Evolutionary conservation across 1,140 invertebrate genomes (phyloP), one percentile per base, ranked within the genome.

Genomic region (Euwallacea similis): DNA sequence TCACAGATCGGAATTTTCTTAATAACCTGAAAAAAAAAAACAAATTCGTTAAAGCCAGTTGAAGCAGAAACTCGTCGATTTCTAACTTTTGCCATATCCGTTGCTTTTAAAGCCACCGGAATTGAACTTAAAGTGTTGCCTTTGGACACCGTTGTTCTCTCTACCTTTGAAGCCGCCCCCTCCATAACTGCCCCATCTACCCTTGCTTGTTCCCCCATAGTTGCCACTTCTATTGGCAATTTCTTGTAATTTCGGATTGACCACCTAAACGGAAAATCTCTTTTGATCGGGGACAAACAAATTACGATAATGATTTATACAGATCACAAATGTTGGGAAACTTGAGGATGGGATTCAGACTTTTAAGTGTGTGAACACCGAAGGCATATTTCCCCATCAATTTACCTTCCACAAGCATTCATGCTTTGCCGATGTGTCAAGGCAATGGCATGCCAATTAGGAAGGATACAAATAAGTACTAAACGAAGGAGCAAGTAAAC

Each of bases 391-490:
- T 85, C 84, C 81, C 82, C 67, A 56, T 79, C 86, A 76, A 78
- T 90, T 70, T 89, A 81, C 87, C 88, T 89, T 87, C 77, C 85
- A 88, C 83, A 85, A 88, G 88, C 88, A 89, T 88, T 89, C 87
- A 90, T 88, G 87, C 87, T 83, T 85, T 85, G 85, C 84, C 73
- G 81, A 83, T 77, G 82, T 79, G 78, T 80, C 84, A 74, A 82
- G 81, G 86, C 85, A 86, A 85, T 88, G 86, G 85, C 87, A 89
- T 89, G 88, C 88, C 88, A 89, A 89, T 88, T 87, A 87, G 84
- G 83, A 86, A 87, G 88, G 87, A 82, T 58, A 55, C 47, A 46
- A 64, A 6, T 4, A 11, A 16, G 15, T 66, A 10, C 16, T 33
- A 44, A 47, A 10, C 7, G 61, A 47, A 50, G 0, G 21, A 46